These are phyloP conservation scores for Acanthosepion lycidas DNA, from an alignment of 2,888 invertebrate genomes.

Conservation along the genomic window DNA sequence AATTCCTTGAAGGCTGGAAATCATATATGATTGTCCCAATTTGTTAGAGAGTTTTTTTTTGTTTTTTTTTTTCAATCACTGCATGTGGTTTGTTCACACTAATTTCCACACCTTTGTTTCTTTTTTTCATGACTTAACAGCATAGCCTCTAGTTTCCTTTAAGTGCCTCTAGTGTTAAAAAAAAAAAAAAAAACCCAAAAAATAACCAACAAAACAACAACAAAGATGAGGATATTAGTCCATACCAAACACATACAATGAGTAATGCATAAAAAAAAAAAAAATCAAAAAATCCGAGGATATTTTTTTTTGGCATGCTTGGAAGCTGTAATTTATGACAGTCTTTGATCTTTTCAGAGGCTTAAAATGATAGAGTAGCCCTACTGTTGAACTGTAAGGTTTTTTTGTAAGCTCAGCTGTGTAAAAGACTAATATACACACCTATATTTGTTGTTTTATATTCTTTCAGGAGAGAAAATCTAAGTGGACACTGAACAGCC, in stretches of 20 bases:
- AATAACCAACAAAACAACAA: too few relatives aligned
- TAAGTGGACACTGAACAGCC: background rate
- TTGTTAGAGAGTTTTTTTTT: background rate
- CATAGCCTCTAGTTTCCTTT: too few relatives aligned
- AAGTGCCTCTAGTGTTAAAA: too few relatives aligned
- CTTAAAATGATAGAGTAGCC: background rate
- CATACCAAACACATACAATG: background rate
- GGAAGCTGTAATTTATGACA: background rate
- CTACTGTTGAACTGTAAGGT: background rate
- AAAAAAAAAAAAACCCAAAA: too few relatives aligned
- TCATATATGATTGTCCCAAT: background rate
- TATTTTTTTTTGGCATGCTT: too few relatives aligned
- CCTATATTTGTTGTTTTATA: background rate
- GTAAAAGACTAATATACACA: background rate
- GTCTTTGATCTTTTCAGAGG: background rate
- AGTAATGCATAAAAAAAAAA: too few relatives aligned
- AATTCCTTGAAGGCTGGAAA: background rate
- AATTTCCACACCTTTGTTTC: background rate
- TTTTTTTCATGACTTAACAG: too few relatives aligned
- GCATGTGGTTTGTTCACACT: background rate
- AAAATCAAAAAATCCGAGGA: too few relatives aligned
- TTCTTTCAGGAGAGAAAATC: background rate
- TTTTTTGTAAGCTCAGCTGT: background rate
- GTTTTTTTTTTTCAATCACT: background rate
- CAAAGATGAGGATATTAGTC: background rate